Conservation (phyloP, 64 coral and sea anemone genomes). For the Porites lutea region DNA sequence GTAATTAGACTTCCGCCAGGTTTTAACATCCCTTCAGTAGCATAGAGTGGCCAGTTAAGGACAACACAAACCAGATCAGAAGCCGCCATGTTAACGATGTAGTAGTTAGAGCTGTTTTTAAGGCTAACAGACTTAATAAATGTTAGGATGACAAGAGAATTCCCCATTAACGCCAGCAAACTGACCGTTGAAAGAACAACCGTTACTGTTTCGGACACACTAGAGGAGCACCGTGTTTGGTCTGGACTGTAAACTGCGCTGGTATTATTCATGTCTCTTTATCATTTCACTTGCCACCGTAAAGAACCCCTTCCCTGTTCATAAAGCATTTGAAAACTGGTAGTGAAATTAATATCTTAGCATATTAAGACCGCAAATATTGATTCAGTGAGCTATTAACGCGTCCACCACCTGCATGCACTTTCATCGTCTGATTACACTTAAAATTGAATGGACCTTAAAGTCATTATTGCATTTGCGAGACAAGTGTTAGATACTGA, state of each 20-base stretch:
- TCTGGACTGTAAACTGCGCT: too few species aligned
- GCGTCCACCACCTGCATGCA: too few species aligned
- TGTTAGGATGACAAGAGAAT: neutral
- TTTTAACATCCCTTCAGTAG: slow-evolving; percentile 19
- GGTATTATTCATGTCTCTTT: neutral
- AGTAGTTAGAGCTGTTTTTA: slow-evolving; percentile 4
- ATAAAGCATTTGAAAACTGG: neutral
- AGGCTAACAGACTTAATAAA: neutral
- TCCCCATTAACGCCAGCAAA: neutral
- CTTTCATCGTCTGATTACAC: too few species aligned
- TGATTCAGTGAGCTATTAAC: too few species aligned
- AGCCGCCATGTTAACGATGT: slow-evolving; percentile 13
- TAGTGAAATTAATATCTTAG: too few species aligned
- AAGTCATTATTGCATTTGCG: too few species aligned
- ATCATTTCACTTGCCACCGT: too few species aligned
- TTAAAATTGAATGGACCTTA: too few species aligned
- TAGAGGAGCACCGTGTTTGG: neutral
- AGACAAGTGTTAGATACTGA: too few species aligned
- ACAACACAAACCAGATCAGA: neutral
- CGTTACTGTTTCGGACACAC: neutral
- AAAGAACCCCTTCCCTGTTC: neutral
- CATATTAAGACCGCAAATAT: too few species aligned
- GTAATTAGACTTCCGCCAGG: slow-evolving; percentile 11
- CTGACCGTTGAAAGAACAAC: neutral
- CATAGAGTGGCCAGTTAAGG: slow-evolving; percentile 1